Conservation (phyloP, 2,113 vertebrate species). For the Columba janthina region DNA sequence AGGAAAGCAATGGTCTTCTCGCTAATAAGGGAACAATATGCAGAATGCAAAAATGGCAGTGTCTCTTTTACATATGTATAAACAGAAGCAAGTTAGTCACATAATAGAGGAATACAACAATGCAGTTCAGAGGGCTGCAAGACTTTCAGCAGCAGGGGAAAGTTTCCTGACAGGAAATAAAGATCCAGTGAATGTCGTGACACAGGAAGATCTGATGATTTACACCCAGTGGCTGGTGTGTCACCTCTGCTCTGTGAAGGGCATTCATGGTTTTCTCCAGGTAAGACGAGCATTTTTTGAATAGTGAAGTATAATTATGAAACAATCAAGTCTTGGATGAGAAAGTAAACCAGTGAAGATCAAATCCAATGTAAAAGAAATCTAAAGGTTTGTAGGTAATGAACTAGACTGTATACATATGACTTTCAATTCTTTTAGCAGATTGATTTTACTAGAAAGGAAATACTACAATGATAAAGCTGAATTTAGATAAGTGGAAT, state of each 20-base stretch:
- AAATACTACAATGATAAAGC: background rate
- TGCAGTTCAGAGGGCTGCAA: constrained; percentile 72
- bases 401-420: fast-evolving
- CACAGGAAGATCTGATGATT: constrained; percentile 74
- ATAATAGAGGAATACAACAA: constrained; percentile 75
- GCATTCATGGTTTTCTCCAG: constrained; percentile 72
- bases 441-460: background rate
- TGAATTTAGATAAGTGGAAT: background rate
- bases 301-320: background rate
- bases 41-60: background rate
- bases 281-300: constrained; percentile 33
- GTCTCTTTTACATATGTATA: background rate
- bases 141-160: constrained; percentile 71
- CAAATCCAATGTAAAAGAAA: background rate
- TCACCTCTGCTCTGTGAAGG: constrained; percentile 73
- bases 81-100: constrained; percentile 69
- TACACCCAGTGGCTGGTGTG: constrained; percentile 76
- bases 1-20: background rate
- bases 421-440: background rate
- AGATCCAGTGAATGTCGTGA: constrained; percentile 50
- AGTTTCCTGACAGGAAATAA: constrained; percentile 68
- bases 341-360: background rate
- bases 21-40: background rate
- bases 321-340: background rate
- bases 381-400: background rate